These are phyloP conservation scores for Cryptoprocta ferox DNA, from an alignment of 2,797 vertebrate species.

Conservation along the genomic window DNA sequence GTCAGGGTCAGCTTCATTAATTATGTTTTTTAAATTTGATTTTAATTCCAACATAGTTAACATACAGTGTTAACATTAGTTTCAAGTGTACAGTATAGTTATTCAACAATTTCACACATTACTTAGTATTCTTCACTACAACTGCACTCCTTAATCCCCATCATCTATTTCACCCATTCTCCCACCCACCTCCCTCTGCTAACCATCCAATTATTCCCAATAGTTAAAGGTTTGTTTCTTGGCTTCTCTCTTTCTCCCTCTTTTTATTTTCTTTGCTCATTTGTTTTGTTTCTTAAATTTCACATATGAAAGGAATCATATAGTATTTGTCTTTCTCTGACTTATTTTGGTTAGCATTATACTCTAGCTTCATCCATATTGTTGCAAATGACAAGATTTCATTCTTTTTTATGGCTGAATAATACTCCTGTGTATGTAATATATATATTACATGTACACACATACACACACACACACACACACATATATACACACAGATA, in stretches of 20 bases:
- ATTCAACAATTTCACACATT: not conserved
- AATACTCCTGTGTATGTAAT: not conserved
- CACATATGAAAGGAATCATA: not conserved
- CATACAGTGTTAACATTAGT: not conserved
- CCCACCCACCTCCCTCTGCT: not conserved
- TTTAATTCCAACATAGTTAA: not conserved
- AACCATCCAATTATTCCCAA: not conserved
- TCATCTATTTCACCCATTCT: not conserved
- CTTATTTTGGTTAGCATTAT: not conserved
- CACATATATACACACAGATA: too few species aligned
- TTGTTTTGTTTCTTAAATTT: not conserved
- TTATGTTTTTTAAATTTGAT: not conserved
- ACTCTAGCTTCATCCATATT: not conserved
- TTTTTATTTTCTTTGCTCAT: not conserved
- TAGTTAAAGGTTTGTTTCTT: not conserved
- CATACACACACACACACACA: too few species aligned
- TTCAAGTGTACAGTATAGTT: not conserved
- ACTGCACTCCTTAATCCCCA: not conserved
- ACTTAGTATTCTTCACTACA: not conserved
- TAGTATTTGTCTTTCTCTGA: not conserved
- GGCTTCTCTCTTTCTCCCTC: not conserved
- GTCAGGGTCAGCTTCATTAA: slow-evolving; percentile 54
- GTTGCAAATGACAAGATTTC: not conserved
- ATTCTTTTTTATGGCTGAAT: not conserved
- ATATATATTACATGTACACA: too few species aligned